Evolutionary conservation across 2,113 vertebrate genomes (phyloP).

Genomic region (Mionectes macconnelli): DNA sequence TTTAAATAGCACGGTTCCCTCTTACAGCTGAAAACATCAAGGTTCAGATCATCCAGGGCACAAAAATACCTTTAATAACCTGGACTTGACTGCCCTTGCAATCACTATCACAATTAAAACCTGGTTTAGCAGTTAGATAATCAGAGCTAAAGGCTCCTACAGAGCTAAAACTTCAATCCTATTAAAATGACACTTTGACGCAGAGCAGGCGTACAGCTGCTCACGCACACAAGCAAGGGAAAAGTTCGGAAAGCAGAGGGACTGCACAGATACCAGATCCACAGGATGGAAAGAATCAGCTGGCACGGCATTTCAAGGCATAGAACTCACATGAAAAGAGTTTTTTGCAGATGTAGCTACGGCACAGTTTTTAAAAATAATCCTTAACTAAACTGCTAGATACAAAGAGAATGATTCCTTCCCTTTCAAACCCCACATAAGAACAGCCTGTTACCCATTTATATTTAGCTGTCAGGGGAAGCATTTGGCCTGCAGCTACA

Average conservation of each 20-base stretch:
- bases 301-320: not conserved
- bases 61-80: not conserved
- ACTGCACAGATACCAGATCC: not conserved
- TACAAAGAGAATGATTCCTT: not conserved
- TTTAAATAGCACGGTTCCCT: not conserved
- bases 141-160: constrained; percentile 39
- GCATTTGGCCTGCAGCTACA: not conserved
- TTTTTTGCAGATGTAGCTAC: not conserved
- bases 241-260: not conserved
- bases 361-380: not conserved
- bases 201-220: not conserved
- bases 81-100: not conserved
- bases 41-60: not conserved
- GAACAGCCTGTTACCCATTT: not conserved
- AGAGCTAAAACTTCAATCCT: constrained; percentile 40
- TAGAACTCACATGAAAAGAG: not conserved
- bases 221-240: not conserved
- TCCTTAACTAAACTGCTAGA: not conserved
- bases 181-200: constrained; percentile 36
- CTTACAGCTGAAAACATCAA: not conserved
- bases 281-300: not conserved
- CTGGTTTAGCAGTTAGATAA: constrained; percentile 32
- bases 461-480: not conserved
- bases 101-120: constrained; percentile 31
- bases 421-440: not conserved